These are phyloP conservation scores for Pelecanoides urinatrix DNA, from an alignment of 2,113 vertebrate species.

Conservation along the genomic window DNA sequence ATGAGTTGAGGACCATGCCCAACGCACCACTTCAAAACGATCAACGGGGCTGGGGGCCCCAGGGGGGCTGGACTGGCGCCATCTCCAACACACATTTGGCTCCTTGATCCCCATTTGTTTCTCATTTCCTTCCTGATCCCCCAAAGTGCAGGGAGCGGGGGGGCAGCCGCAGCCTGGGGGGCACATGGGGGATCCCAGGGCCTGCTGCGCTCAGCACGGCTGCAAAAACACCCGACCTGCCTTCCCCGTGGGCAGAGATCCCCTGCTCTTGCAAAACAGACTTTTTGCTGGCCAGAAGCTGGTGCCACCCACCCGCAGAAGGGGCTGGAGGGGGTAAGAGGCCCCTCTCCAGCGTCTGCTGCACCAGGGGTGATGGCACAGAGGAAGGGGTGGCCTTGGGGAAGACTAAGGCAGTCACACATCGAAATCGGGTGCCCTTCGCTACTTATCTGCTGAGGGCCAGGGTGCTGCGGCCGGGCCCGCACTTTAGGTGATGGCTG, in stretches of 20 bases:
- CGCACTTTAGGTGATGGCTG: rapidly evolving
- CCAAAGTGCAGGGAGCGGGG: not conserved
- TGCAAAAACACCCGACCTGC: rapidly evolving
- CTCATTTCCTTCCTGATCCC: not conserved
- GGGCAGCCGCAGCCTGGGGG: not conserved
- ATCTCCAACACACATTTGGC: not conserved
- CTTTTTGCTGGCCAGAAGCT: not conserved
- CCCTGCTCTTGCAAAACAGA: not conserved
- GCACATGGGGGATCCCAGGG: rapidly evolving
- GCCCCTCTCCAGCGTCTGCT: not conserved
- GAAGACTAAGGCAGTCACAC: not conserved
- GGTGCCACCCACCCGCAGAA: not conserved
- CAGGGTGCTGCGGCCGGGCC: not conserved
- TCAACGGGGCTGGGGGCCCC: too few relatives aligned
- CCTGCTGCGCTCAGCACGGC: not conserved
- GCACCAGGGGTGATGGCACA: rapidly evolving
- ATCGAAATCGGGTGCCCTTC: rapidly evolving
- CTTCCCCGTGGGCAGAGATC: rapidly evolving
- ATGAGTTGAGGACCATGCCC: rapidly evolving
- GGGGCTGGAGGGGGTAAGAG: too few relatives aligned
- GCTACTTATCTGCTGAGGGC: rapidly evolving
- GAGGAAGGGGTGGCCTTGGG: not conserved
- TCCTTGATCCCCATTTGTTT: not conserved
- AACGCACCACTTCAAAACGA: rapidly evolving
- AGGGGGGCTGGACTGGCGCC: not conserved